phyloP scores from a whole-genome alignment of 2,888 invertebrate genomes.

The Pinctada fucata region DNA sequence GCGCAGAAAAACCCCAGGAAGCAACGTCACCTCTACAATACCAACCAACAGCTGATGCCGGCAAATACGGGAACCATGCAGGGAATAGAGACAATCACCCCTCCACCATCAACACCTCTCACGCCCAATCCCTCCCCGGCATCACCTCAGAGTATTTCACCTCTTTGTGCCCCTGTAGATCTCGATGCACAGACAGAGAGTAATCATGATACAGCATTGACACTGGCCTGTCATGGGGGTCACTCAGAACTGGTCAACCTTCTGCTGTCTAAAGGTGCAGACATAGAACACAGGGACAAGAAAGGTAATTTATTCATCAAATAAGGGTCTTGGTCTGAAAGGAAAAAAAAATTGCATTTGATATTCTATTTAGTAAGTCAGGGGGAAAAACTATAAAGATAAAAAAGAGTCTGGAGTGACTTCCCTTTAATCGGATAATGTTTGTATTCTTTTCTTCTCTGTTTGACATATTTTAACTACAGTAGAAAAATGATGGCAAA shows the following conservation, averaged over 20 bases:
- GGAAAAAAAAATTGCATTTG: not conserved
- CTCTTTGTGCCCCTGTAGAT: conserved; percentile 81
- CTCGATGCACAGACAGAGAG: conserved; percentile 98
- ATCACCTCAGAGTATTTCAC: conserved; percentile 66
- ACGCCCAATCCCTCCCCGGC: conserved; percentile 71
- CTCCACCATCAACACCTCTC: conserved; percentile 67
- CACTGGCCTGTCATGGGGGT: conserved; percentile 94
- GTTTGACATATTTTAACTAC: too few relatives aligned
- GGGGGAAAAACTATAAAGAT: not conserved
- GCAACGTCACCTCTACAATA: conserved; percentile 49
- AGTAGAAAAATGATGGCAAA: too few relatives aligned
- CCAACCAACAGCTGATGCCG: conserved; percentile 48
- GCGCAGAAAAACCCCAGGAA: conserved; percentile 47
- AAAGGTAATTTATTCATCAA: conserved; percentile 79
- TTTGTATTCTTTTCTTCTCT: too few relatives aligned
- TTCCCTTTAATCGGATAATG: too few relatives aligned
- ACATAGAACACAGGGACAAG: conserved; percentile 98
- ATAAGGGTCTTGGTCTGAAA: not conserved
- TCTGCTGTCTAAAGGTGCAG: conserved; percentile 92
- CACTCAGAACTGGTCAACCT: conserved; percentile 96
- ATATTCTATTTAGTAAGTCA: not conserved
- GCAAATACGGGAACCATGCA: conserved; percentile 42
- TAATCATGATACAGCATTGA: conserved; percentile 98
- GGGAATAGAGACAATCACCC: conserved; percentile 62
- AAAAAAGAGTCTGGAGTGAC: too few relatives aligned